phyloP scores from a whole-genome alignment of 2,888 invertebrate species.

The Philhelius pedissequus region DNA sequence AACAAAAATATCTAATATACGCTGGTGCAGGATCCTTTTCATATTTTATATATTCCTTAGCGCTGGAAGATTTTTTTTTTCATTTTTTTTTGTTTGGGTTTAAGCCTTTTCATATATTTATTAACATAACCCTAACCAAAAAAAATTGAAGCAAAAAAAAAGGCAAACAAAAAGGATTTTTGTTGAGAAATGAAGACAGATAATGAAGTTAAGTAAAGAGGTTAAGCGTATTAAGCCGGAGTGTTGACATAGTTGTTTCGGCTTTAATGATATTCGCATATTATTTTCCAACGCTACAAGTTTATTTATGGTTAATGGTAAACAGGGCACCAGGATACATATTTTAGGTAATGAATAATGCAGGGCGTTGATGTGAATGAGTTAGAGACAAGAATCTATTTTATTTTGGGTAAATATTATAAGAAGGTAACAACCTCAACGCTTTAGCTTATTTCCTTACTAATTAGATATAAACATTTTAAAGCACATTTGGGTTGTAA shows the following conservation, averaged over 20 bases:
- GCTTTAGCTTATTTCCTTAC: neutral
- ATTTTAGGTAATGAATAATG: neutral
- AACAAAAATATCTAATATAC: neutral
- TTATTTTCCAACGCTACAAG: conserved; percentile 25
- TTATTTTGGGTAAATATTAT: neutral
- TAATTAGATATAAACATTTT: neutral
- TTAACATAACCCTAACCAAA: neutral
- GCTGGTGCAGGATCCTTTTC: conserved; percentile 10
- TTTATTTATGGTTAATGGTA: neutral
- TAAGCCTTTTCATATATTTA: neutral
- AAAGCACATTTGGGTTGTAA: neutral
- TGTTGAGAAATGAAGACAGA: neutral
- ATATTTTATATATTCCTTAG: conserved; percentile 7
- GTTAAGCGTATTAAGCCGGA: conserved; percentile 18
- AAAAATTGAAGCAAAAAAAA: neutral
- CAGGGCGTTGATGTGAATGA: neutral
- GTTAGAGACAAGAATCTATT: neutral
- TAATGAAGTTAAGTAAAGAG: conserved; percentile 30
- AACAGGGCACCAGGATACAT: conserved; percentile 17
- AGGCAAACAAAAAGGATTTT: neutral
- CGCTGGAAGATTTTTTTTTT: neutral
- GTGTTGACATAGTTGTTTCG: conserved; percentile 40
- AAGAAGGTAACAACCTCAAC: too few species aligned
- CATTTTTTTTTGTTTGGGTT: neutral
- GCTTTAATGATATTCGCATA: neutral